These are phyloP conservation scores for Thysanoteuthis rhombus DNA, from an alignment of 2,888 invertebrate genomes.

Conservation along the genomic window DNA sequence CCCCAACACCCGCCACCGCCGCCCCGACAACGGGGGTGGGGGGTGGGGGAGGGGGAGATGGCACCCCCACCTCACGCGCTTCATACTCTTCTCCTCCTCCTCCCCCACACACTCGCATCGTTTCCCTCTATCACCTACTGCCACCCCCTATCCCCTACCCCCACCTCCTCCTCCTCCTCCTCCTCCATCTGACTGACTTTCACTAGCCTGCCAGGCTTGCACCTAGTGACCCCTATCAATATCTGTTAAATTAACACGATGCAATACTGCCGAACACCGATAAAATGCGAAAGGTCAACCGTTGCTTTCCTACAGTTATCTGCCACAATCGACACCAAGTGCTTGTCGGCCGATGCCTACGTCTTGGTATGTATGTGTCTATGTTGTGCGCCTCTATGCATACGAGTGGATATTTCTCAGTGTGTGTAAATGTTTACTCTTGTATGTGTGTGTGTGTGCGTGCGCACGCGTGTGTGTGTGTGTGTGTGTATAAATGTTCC, in stretches of 20 bases:
- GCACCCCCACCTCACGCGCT: no score
- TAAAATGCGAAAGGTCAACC: neutral
- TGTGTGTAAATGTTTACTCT: neutral
- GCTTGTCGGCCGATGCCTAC: no score
- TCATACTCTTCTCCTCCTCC: neutral
- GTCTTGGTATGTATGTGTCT: neutral
- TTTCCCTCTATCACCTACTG: neutral
- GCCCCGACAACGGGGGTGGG: neutral
- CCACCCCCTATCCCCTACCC: no score
- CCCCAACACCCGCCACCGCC: neutral
- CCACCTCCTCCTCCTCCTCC: neutral
- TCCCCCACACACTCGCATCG: neutral
- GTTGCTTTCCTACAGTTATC: neutral
- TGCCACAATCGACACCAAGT: neutral
- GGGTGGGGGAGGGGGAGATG: no score
- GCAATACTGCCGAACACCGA: neutral
- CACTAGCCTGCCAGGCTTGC: constrained; percentile 12
- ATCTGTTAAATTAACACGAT: neutral
- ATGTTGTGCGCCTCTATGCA: neutral
- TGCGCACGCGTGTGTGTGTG: neutral
- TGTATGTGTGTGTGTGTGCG: neutral
- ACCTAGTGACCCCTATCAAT: constrained; percentile 12
- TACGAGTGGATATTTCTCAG: no score
- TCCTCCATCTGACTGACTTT: neutral
- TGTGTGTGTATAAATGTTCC: no score